Conservation (phyloP, 2,888 invertebrate genomes). For the Rapana venosa region DNA sequence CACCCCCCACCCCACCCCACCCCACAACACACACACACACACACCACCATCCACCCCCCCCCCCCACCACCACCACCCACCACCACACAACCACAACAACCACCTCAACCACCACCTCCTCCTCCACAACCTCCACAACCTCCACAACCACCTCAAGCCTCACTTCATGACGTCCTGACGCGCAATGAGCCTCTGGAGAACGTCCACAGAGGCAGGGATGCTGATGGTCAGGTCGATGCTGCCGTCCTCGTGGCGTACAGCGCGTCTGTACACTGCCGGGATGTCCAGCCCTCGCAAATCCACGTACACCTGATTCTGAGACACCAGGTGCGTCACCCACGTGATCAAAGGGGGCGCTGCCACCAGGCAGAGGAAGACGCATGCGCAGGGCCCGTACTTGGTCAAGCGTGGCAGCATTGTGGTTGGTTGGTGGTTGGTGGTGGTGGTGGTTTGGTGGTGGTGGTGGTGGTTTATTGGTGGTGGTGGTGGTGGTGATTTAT, state of each 20-base stretch:
- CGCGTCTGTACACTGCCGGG: slow-evolving; percentile 30
- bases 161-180: background rate
- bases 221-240: slow-evolving; percentile 47
- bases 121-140: too few species aligned
- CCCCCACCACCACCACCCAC: too few species aligned
- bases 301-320: background rate
- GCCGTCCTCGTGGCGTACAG: slow-evolving; percentile 40
- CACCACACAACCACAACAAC: too few species aligned
- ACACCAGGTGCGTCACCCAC: background rate
- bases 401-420: background rate
- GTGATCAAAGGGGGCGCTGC: slow-evolving; percentile 15
- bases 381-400: slow-evolving; percentile 6
- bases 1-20: background rate
- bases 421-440: too few species aligned
- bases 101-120: too few species aligned
- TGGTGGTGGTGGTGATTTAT: too few species aligned
- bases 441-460: too few species aligned
- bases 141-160: background rate
- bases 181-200: background rate
- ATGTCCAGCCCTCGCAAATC: slow-evolving; percentile 16
- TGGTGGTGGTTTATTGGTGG: too few species aligned
- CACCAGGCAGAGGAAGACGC: slow-evolving; percentile 17
- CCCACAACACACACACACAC: background rate
- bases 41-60: background rate
- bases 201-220: slow-evolving; percentile 41